Percentiles rank a stretch among this genome's conserved stretches.
phyloP scores from a whole-genome alignment of 2,888 invertebrate species.

The Melieria picta region DNA sequence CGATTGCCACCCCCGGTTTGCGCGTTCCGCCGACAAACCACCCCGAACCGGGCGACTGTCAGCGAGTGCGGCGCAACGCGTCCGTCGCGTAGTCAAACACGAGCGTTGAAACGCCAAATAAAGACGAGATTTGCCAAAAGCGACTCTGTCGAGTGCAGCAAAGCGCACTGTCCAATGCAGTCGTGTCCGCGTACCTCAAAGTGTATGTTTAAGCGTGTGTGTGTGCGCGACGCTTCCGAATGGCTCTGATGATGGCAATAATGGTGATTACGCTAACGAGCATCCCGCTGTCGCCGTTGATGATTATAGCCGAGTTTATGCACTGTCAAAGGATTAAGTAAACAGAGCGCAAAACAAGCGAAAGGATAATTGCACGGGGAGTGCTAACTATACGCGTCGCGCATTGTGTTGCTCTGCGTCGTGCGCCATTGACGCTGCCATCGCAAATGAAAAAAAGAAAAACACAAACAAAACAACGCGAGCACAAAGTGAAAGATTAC shows the following conservation, averaged over 20 bases:
- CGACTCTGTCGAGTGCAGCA: too few relatives aligned
- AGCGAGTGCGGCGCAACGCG: too few relatives aligned
- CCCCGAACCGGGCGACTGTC: neutral
- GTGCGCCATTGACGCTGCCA: too few relatives aligned
- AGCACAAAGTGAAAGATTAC: slow-evolving; percentile 16
- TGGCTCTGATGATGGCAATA: too few relatives aligned
- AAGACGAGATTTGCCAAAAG: too few relatives aligned
- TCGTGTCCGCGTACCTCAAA: too few relatives aligned
- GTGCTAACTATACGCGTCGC: slow-evolving; percentile 6
- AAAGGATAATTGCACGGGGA: slow-evolving; percentile 9
- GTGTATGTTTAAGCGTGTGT: too few relatives aligned
- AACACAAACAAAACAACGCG: neutral
- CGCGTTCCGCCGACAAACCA: neutral
- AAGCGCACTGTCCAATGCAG: too few relatives aligned
- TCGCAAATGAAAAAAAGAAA: neutral
- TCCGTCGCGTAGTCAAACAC: too few relatives aligned
- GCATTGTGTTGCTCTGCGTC: slow-evolving; percentile 7
- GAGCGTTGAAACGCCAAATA: too few relatives aligned
- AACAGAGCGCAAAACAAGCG: slow-evolving; percentile 12
- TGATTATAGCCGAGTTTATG: neutral
- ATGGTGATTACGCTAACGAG: too few relatives aligned
- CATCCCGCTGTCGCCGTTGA: neutral
- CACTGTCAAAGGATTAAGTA: slow-evolving; percentile 16
- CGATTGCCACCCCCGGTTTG: neutral
- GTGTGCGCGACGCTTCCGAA: too few relatives aligned